These are phyloP conservation scores for Turritopsis dohrnii DNA, from an alignment of 30 jellyfish, hydroid and myxozoan species.

Conservation along the genomic window DNA sequence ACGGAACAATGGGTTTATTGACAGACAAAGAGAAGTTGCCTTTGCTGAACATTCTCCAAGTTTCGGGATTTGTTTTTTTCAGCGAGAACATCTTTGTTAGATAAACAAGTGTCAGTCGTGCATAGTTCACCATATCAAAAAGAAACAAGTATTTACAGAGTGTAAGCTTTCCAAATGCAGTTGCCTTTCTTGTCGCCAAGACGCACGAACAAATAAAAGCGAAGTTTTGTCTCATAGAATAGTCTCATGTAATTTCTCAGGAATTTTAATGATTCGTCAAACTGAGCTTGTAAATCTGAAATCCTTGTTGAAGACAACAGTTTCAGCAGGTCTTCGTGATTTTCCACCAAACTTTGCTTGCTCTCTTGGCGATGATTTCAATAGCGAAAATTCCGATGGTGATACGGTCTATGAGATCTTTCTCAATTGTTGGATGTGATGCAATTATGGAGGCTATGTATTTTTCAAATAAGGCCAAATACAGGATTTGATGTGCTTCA, in stretches of 20 bases:
- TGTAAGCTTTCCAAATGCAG: constrained; percentile 2
- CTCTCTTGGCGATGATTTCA: neutral
- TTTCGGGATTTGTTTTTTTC: neutral
- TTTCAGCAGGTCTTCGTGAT: neutral
- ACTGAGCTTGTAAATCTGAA: neutral
- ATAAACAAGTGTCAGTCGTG: constrained; percentile 14
- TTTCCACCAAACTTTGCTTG: neutral
- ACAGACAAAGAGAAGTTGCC: constrained; percentile 27
- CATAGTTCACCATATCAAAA: constrained; percentile 6
- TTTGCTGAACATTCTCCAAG: constrained; percentile 4
- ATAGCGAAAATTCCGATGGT: no score
- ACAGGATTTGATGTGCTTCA: no score
- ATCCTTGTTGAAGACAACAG: neutral
- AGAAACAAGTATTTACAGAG: neutral
- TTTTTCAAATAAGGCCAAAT: no score
- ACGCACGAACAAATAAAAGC: no score
- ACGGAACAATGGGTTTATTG: constrained; percentile 27
- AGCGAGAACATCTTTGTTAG: constrained; percentile 19
- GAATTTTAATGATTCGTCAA: neutral
- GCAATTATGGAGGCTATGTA: no score
- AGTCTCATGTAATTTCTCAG: neutral
- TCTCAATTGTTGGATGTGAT: no score
- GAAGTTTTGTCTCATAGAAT: no score
- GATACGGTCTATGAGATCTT: no score
- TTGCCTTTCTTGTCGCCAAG: no score